A percentile compares a stretch with the other conserved stretches of the same genome.
These are phyloP conservation scores for Triplophysa yarkandensis DNA, from an alignment of 2,797 vertebrate genomes.

Conservation along the genomic window DNA sequence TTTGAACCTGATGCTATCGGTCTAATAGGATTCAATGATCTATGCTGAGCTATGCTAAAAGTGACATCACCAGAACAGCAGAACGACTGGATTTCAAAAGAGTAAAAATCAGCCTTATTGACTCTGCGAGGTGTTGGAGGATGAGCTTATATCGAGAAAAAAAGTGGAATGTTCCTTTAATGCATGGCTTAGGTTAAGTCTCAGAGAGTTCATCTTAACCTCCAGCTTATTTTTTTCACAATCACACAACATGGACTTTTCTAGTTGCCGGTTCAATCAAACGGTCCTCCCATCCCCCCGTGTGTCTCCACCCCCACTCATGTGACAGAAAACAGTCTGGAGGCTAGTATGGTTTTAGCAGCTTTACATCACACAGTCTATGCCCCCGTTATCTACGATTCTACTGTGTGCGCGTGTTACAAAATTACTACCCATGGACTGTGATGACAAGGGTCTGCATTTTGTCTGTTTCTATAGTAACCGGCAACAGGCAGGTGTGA, in stretches of 20 bases:
- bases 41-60: too few species aligned
- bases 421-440: constrained; percentile 56
- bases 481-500: constrained; percentile 54
- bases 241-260: background rate
- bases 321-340: constrained; percentile 15
- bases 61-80: too few species aligned
- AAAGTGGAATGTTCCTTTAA: background rate
- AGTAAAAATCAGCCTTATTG: too few species aligned
- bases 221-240: constrained; percentile 12
- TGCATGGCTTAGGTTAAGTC: constrained; percentile 10
- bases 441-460: constrained; percentile 24
- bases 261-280: constrained; percentile 22
- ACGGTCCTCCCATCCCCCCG: constrained; percentile 33
- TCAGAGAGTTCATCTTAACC: constrained; percentile 5
- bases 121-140: too few species aligned
- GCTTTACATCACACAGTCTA: constrained; percentile 41
- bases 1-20: too few species aligned
- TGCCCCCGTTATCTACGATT: constrained; percentile 32
- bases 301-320: constrained; percentile 20
- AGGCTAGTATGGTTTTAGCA: constrained; percentile 43
- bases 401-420: constrained; percentile 22
- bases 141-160: too few species aligned
- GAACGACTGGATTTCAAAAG: too few species aligned
- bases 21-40: too few species aligned
- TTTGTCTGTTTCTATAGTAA: constrained; percentile 60